A percentile compares a stretch with the other conserved stretches of the same genome.
These are phyloP conservation scores for Yponomeuta evonymella DNA, from an alignment of 2,888 invertebrate genomes.

Conservation along the genomic window DNA sequence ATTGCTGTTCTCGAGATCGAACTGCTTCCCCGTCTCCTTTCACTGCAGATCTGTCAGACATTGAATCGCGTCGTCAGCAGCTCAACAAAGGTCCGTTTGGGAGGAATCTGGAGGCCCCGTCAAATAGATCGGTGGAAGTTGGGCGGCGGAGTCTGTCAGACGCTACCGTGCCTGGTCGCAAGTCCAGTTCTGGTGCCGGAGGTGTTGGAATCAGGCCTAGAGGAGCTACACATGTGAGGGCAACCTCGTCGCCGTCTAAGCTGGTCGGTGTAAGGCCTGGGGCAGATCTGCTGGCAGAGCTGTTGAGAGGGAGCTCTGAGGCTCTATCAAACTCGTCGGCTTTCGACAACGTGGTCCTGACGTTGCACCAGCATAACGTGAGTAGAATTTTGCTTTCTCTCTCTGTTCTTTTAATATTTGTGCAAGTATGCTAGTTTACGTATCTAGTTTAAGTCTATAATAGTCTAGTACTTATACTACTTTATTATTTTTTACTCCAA, in stretches of 20 bases:
- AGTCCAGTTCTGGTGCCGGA: constrained; percentile 77
- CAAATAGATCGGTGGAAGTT: constrained; percentile 74
- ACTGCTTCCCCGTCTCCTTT: constrained; percentile 78
- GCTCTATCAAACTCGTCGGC: constrained; percentile 78
- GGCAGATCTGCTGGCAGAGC: constrained; percentile 82
- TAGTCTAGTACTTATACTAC: no score
- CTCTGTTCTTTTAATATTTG: neutral
- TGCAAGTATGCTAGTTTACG: neutral
- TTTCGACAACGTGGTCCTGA: constrained; percentile 70
- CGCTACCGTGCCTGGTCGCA: constrained; percentile 74
- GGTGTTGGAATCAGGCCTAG: constrained; percentile 56
- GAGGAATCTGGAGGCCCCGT: constrained; percentile 60
- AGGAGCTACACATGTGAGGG: constrained; percentile 81
- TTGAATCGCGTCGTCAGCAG: constrained; percentile 68
- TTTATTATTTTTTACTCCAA: no score
- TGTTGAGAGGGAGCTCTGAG: constrained; percentile 87
- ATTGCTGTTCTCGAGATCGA: constrained; percentile 72
- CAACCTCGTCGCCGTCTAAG: constrained; percentile 87
- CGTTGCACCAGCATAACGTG: constrained; percentile 69
- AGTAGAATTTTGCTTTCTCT: constrained; percentile 37
- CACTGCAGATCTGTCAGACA: constrained; percentile 76
- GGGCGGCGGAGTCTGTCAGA: constrained; percentile 66
- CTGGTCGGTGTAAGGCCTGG: constrained; percentile 77
- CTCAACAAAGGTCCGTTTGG: constrained; percentile 81
- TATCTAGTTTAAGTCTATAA: no score